Conservation (phyloP, 2,888 invertebrate genomes). For the Stegana nigrithorax region DNA sequence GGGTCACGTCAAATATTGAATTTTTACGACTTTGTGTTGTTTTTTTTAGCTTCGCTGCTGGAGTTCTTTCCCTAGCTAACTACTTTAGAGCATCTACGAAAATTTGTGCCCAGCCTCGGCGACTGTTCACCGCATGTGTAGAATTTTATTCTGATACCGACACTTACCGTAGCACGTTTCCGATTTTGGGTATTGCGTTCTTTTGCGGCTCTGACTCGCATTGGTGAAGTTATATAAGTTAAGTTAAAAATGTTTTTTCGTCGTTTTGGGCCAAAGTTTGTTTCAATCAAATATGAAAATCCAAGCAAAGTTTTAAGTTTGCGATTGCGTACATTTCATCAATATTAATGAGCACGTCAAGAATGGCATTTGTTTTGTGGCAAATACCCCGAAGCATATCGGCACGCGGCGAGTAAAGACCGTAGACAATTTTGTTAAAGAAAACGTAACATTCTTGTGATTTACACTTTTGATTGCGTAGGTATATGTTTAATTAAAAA, state of each 20-base stretch:
- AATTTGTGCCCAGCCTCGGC: too few species aligned
- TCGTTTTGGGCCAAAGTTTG: neutral
- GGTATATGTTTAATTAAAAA: too few species aligned
- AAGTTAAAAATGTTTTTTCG: neutral
- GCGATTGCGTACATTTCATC: neutral
- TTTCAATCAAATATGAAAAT: neutral
- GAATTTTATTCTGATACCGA: neutral
- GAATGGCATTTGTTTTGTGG: neutral
- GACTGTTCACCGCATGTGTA: too few species aligned
- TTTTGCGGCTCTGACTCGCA: too few species aligned
- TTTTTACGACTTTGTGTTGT: constrained; percentile 27
- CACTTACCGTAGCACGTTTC: constrained; percentile 6
- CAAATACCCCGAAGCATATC: neutral
- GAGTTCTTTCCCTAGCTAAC: neutral
- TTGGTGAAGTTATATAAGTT: neutral
- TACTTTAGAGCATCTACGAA: too few species aligned
- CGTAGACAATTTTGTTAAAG: too few species aligned
- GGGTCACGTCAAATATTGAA: constrained; percentile 53
- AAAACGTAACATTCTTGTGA: too few species aligned
- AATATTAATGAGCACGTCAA: neutral
- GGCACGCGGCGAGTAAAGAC: too few species aligned
- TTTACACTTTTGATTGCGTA: too few species aligned
- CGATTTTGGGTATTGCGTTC: too few species aligned
- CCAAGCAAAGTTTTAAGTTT: neutral
- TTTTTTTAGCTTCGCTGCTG: neutral